Conservation (phyloP, 2,888 invertebrate genomes). For the Scaptomyza cyrtandrae region DNA sequence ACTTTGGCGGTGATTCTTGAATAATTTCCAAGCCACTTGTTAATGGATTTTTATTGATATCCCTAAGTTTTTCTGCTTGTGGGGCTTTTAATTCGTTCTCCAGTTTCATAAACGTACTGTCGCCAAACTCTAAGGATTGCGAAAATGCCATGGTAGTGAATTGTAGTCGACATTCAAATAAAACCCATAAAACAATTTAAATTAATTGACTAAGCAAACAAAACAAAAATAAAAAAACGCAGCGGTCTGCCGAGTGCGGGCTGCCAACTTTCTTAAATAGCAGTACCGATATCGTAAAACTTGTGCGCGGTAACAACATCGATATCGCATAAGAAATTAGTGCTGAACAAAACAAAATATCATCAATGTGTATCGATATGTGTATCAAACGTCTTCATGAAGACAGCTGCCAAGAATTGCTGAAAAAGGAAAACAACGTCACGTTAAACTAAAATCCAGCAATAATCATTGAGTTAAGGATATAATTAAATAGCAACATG, state of each 20-base stretch:
- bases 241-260: slow-evolving; percentile 20
- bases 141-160: slow-evolving; percentile 80
- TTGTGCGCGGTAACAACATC: too few relatives aligned
- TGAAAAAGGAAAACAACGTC: slow-evolving; percentile 3
- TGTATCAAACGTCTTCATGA: slow-evolving; percentile 7
- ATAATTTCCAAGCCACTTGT: slow-evolving; percentile 65
- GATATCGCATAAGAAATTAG: background rate
- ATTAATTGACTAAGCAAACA: slow-evolving; percentile 3
- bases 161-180: slow-evolving; percentile 12
- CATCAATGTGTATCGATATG: background rate
- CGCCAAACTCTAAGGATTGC: slow-evolving; percentile 82
- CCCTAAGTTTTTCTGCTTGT: slow-evolving; percentile 17
- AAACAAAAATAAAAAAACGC: slow-evolving; percentile 28
- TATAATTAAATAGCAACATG: slow-evolving; percentile 46
- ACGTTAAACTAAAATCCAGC: background rate
- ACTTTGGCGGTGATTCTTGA: slow-evolving; percentile 79
- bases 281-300: background rate
- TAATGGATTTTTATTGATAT: slow-evolving; percentile 18
- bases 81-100: slow-evolving; percentile 72
- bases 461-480: slow-evolving; percentile 4
- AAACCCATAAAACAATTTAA: slow-evolving; percentile 7
- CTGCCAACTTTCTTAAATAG: slow-evolving; percentile 27
- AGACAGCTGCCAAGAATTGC: background rate
- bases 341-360: background rate
- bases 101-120: slow-evolving; percentile 81